Evolutionary conservation across 2,797 vertebrate genomes (phyloP).

Genomic region (Sebastiscus tertius): DNA sequence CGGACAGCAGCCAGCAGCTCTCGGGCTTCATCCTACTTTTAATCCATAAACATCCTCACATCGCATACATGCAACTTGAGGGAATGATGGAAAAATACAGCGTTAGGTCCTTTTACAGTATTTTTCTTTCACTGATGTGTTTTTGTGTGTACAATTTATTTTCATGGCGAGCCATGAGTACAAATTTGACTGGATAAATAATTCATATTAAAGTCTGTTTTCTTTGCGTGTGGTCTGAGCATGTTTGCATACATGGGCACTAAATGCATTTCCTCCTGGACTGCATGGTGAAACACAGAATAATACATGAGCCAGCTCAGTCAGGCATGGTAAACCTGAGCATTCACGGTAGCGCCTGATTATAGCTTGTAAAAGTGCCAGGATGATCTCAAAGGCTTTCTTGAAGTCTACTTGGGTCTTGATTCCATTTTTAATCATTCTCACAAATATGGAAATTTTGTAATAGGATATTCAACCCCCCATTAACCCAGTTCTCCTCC

Average conservation of each 20-base stretch:
- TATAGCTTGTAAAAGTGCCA: neutral
- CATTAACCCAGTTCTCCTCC: neutral
- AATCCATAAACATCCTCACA: neutral
- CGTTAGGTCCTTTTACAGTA: neutral
- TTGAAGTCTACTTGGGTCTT: neutral
- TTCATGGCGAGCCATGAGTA: neutral
- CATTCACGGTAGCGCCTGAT: neutral
- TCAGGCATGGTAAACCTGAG: neutral
- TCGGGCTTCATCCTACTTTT: neutral
- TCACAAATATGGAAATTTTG: neutral
- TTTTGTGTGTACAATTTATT: neutral
- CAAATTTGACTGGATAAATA: neutral
- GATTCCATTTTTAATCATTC: neutral
- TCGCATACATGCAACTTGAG: neutral
- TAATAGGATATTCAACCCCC: neutral
- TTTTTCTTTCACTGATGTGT: neutral
- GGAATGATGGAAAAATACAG: neutral
- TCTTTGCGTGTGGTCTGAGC: neutral
- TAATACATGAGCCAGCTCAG: neutral
- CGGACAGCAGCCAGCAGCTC: slow-evolving; percentile 39
- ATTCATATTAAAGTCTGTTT: neutral
- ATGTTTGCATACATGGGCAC: slow-evolving; percentile 2
- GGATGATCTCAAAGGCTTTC: neutral
- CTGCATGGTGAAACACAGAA: neutral
- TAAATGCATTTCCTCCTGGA: neutral